Conservation (phyloP, 2,888 invertebrate species). For the Andrena flavipes region DNA sequence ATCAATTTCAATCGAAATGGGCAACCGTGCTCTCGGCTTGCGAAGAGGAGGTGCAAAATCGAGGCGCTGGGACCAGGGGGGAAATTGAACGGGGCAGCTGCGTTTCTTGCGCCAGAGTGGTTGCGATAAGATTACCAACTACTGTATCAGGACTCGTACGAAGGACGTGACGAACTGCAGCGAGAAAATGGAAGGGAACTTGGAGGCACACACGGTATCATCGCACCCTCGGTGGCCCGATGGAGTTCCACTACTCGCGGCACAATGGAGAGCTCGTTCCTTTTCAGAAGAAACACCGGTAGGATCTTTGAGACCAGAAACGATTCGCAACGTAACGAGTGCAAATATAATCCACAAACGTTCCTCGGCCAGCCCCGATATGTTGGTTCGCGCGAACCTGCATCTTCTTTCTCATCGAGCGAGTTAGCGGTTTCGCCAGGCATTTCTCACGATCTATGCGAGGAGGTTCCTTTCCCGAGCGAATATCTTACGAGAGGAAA, state of each 20-base stretch:
- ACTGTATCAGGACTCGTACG: neutral
- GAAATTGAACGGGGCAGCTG: slow-evolving; percentile 21
- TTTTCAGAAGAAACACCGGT: no score
- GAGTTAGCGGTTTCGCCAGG: neutral
- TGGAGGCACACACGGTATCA: neutral
- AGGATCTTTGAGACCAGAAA: neutral
- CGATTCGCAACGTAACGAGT: neutral
- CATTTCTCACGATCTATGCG: slow-evolving; percentile 4
- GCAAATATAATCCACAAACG: neutral
- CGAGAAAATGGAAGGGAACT: neutral
- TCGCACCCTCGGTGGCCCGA: neutral
- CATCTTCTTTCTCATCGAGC: slow-evolving; percentile 13
- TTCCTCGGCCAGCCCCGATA: neutral
- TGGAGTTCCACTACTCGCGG: neutral
- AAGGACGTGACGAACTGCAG: slow-evolving; percentile 10
- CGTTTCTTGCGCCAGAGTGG: neutral
- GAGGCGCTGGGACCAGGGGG: neutral
- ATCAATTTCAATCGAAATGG: slow-evolving; percentile 26
- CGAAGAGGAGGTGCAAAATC: slow-evolving; percentile 1
- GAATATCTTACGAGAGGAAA: neutral
- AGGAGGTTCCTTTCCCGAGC: no score
- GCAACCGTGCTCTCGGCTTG: neutral
- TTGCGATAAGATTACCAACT: slow-evolving; percentile 37
- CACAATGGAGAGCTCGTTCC: neutral
- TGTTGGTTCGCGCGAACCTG: neutral